Evolutionary conservation across 2,113 vertebrate genomes (phyloP).

Genomic region (Triplophysa siluroides): DNA sequence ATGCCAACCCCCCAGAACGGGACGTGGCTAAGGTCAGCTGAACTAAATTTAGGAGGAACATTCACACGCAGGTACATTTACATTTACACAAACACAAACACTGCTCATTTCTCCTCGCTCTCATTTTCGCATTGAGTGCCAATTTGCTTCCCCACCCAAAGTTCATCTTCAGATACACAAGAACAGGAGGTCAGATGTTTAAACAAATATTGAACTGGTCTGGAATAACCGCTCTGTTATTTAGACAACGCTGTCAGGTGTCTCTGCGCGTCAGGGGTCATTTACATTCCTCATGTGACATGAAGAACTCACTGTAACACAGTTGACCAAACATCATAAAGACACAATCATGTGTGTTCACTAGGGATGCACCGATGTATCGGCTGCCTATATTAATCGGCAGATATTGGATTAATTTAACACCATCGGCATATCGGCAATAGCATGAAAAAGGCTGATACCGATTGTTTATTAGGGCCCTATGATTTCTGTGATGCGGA

Average conservation of each 20-base stretch:
- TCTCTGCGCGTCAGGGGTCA: not conserved
- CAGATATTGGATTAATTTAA: not conserved
- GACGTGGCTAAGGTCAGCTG: slow-evolving; percentile 56
- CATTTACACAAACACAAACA: slow-evolving; percentile 8
- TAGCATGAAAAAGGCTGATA: too few relatives aligned
- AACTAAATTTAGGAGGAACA: slow-evolving; percentile 72
- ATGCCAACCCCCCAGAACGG: slow-evolving; percentile 2
- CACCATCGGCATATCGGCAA: too few relatives aligned
- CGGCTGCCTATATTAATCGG: too few relatives aligned
- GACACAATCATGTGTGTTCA: not conserved
- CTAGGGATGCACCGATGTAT: too few relatives aligned
- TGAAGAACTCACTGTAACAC: not conserved
- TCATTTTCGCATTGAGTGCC: not conserved
- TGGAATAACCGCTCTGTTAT: not conserved
- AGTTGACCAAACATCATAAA: slow-evolving; percentile 2
- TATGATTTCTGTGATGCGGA: too few relatives aligned
- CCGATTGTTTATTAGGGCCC: too few relatives aligned
- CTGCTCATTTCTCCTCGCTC: not conserved
- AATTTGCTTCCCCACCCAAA: too few relatives aligned
- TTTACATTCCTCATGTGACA: not conserved
- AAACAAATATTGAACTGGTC: not conserved
- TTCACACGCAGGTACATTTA: slow-evolving; percentile 46
- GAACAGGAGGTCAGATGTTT: not conserved
- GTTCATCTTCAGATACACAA: not conserved
- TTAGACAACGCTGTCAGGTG: not conserved